Evolutionary conservation across 2,888 invertebrate species (phyloP), one percentile per base, ranked within the genome.

Genomic region (Choristoneura rosaceana): DNA sequence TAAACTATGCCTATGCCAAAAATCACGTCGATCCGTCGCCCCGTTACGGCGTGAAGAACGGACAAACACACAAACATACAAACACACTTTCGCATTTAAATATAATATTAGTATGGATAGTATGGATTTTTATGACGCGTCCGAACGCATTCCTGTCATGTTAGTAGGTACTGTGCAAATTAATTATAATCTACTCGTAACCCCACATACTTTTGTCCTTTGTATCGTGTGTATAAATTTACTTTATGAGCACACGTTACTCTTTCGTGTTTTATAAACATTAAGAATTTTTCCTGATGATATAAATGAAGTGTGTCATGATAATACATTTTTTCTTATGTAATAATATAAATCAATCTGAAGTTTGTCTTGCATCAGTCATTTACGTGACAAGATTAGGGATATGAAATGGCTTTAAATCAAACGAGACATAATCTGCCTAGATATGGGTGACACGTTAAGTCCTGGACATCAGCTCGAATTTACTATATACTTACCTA

Each of bases 251-350:
- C 50, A 50, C 50, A 50, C 25, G 25, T 25, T 25, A 25, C n/a
- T 50, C 50, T 50, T 50, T n/a, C 45, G 45, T 50, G 50, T 50
- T 50, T 50, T 50, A 50, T 50, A 50, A 50, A 50, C 50, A 50
- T 50, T 15, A 50, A 52, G 15, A 8, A 52, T 12, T 55, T 55
- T 55, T 55, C 25, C 55, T 25, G 25, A 25, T 55, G 10, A 33
- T 25, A 55, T 55, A 55, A 55, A 55, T 25, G 25, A 55, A 55
- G n/a, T 55, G 55, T 55, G 55, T 25, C 55, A 55, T 25, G 10
- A 12, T 55, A 55, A 14, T 52, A 52, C 9, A 9, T 52, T 25
- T 25, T 55, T 55, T 55, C 38, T 55, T 25, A 25, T 55, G 55
- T 55, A 12, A 55, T 12, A 55, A 52, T 8, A 25, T n/a, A 25